Percentiles rank a stretch among this genome's conserved stretches.
These are phyloP conservation scores for Coregonus ussuriensis DNA, from an alignment of 2,797 vertebrate genomes.

Conservation along the genomic window DNA sequence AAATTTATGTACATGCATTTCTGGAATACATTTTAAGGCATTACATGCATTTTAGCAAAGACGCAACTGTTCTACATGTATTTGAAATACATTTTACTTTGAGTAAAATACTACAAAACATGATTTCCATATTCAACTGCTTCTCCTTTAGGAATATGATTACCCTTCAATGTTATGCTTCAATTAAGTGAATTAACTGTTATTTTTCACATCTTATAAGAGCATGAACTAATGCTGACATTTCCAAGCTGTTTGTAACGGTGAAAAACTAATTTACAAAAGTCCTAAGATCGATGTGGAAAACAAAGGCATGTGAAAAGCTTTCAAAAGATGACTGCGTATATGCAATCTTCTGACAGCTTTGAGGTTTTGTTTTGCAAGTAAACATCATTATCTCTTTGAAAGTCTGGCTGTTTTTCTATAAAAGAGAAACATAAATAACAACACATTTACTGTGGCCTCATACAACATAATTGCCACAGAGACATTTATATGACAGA, in stretches of 20 bases:
- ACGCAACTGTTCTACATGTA: too few relatives aligned
- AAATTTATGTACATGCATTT: too few relatives aligned
- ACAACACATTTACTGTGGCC: not conserved
- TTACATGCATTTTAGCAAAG: too few relatives aligned
- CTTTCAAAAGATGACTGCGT: not conserved
- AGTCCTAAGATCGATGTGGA: not conserved
- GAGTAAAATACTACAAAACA: not conserved
- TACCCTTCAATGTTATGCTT: not conserved
- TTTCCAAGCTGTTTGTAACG: not conserved
- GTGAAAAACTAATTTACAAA: not conserved
- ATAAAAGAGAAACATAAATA: not conserved
- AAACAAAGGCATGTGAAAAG: not conserved
- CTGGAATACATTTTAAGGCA: too few relatives aligned
- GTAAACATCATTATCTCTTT: conserved; percentile 2
- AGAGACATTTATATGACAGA: not conserved
- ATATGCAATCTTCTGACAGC: not conserved
- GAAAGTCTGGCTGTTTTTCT: not conserved
- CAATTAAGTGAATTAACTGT: not conserved
- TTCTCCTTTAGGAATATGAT: not conserved
- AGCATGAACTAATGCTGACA: not conserved
- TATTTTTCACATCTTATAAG: too few relatives aligned
- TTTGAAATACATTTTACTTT: not conserved
- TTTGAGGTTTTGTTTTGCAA: conserved; percentile 3
- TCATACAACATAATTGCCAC: not conserved
- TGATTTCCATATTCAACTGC: not conserved